phyloP scores from a whole-genome alignment of 2,888 invertebrate genomes.

The Drosophila helvetica region DNA sequence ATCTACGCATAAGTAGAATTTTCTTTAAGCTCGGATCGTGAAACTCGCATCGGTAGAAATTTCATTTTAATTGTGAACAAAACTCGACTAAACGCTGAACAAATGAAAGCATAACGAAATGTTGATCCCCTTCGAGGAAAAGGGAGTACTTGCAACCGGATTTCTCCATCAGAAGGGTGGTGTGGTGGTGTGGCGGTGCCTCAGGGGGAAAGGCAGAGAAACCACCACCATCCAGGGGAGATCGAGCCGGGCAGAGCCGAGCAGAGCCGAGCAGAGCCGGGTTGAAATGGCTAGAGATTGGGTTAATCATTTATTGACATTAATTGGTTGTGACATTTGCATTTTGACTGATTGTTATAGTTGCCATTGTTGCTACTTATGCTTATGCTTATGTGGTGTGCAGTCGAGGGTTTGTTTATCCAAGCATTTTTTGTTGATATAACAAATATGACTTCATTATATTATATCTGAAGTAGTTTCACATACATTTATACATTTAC shows the following conservation, averaged over 20 bases:
- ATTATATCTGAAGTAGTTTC: slow-evolving; percentile 59
- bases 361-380: slow-evolving; percentile 79
- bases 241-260: neutral
- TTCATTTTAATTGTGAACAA: slow-evolving; percentile 77
- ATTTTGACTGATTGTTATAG: slow-evolving; percentile 77
- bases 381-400: neutral
- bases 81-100: slow-evolving; percentile 71
- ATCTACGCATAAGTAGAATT: neutral
- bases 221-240: slow-evolving; percentile 29
- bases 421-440: slow-evolving; percentile 54
- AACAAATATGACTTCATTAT: slow-evolving; percentile 78
- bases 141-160: slow-evolving; percentile 55
- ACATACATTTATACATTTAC: slow-evolving; percentile 28
- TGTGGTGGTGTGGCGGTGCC: slow-evolving; percentile 55
- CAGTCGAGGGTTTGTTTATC: slow-evolving; percentile 44
- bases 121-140: slow-evolving; percentile 9
- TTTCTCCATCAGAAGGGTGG: slow-evolving; percentile 54
- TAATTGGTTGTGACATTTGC: slow-evolving; percentile 83
- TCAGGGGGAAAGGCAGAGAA: slow-evolving; percentile 1
- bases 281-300: slow-evolving; percentile 26
- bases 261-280: neutral
- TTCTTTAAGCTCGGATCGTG: slow-evolving; percentile 5
- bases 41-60: slow-evolving; percentile 55
- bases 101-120: slow-evolving; percentile 72
- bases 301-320: slow-evolving; percentile 80